Conservation (phyloP, 2,797 vertebrate genomes). For the Lithobates sylvaticus region DNA sequence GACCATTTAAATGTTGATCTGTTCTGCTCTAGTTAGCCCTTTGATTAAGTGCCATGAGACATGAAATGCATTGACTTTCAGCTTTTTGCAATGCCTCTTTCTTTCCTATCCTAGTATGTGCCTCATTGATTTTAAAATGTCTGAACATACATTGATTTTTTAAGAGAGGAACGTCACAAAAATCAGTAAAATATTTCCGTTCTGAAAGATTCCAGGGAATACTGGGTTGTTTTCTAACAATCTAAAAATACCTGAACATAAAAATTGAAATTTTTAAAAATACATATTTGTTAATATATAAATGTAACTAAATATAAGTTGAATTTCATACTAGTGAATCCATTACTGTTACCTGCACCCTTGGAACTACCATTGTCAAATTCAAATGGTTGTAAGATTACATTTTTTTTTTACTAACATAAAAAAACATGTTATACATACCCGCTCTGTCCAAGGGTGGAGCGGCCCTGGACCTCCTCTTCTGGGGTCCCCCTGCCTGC, state of each 20-base stretch:
- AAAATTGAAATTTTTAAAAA: not conserved
- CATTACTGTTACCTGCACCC: no score
- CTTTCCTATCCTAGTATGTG: slow-evolving; percentile 6
- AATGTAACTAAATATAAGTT: no score
- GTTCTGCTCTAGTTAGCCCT: slow-evolving; percentile 43
- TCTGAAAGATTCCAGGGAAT: not conserved
- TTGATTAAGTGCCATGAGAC: slow-evolving; percentile 38
- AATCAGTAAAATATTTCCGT: not conserved
- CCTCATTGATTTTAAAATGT: slow-evolving; percentile 35
- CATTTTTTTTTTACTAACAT: no score
- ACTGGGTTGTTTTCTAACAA: not conserved
- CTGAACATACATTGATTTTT: slow-evolving; percentile 25
- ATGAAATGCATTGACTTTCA: slow-evolving; percentile 26
- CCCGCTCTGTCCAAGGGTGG: no score
- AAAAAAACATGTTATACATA: no score
- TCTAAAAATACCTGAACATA: not conserved
- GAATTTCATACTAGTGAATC: no score
- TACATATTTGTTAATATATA: not conserved
- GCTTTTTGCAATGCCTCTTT: not conserved
- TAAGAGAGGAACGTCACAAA: not conserved
- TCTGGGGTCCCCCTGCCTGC: no score
- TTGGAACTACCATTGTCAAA: no score
- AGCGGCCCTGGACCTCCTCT: no score
- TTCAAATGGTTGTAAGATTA: no score
- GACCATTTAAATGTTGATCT: slow-evolving; percentile 19